Conservation (phyloP, 2,888 invertebrate genomes). For the Lottia gigantea region DNA sequence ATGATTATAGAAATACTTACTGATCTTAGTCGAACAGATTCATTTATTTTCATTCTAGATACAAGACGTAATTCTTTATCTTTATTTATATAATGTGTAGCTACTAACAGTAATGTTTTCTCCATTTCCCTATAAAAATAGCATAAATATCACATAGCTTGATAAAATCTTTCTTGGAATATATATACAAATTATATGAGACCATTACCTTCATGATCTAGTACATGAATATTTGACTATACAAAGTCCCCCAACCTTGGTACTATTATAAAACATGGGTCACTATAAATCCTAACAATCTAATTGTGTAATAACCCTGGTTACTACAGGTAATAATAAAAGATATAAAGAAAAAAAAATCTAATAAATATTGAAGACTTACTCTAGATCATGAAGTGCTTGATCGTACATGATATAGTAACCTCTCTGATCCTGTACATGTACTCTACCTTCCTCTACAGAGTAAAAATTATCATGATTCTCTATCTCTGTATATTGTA, state of each 20-base stretch:
- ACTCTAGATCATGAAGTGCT: conserved; percentile 63
- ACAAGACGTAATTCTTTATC: conserved; percentile 52
- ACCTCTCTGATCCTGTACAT: conserved; percentile 66
- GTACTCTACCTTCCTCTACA: conserved; percentile 63
- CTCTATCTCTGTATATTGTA: conserved; percentile 65
- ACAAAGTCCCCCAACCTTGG: no score
- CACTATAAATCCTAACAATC: no score
- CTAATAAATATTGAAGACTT: conserved; percentile 29
- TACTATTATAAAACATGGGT: no score
- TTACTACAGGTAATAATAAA: no score
- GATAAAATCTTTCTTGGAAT: no score
- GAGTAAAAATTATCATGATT: conserved; percentile 69
- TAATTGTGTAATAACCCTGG: no score
- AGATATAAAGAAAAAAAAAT: no score
- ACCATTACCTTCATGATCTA: no score
- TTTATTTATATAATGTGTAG: conserved; percentile 65
- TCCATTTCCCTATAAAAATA: conserved; percentile 53
- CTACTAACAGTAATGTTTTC: conserved; percentile 61
- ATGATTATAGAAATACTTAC: conserved; percentile 26
- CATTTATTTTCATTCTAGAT: conserved; percentile 39
- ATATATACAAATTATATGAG: no score
- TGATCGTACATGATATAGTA: conserved; percentile 64
- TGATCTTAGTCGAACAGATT: conserved; percentile 44
- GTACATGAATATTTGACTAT: no score
- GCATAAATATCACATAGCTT: no score